Evolutionary conservation across 2,113 vertebrate genomes (phyloP).

Genomic region (Andinoacara biseriatus): DNA sequence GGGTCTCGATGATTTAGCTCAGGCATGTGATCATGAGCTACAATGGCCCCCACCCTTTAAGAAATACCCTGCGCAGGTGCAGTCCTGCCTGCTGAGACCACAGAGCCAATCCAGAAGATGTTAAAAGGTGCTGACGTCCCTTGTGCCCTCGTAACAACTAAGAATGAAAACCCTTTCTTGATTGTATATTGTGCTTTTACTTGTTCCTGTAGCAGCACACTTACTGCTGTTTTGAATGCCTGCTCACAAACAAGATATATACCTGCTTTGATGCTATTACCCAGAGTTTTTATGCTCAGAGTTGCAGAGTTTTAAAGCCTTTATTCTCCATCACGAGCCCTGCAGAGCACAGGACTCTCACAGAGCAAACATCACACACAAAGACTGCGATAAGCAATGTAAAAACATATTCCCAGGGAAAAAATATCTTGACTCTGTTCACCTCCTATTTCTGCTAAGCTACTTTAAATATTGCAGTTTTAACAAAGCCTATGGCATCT

Average conservation of each 20-base stretch:
- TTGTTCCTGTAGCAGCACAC: neutral
- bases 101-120: neutral
- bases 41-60: neutral
- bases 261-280: slow-evolving; percentile 12
- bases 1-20: neutral
- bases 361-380: slow-evolving; percentile 10
- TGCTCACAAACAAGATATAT: slow-evolving; percentile 12
- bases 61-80: neutral
- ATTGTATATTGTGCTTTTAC: neutral
- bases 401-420: neutral
- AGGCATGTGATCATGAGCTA: neutral
- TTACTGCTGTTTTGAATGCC: neutral
- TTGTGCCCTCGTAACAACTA: neutral
- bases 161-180: neutral
- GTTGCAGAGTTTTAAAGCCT: neutral
- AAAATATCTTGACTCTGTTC: neutral
- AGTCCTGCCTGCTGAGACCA: neutral
- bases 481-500: neutral
- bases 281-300: neutral
- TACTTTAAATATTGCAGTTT: neutral
- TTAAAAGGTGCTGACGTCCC: neutral
- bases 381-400: neutral
- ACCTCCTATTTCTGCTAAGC: neutral
- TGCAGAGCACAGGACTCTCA: neutral
- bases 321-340: slow-evolving; percentile 13